These are phyloP conservation scores for Diachasma alloeum DNA, from an alignment of 1,140 invertebrate species.

Conservation along the genomic window DNA sequence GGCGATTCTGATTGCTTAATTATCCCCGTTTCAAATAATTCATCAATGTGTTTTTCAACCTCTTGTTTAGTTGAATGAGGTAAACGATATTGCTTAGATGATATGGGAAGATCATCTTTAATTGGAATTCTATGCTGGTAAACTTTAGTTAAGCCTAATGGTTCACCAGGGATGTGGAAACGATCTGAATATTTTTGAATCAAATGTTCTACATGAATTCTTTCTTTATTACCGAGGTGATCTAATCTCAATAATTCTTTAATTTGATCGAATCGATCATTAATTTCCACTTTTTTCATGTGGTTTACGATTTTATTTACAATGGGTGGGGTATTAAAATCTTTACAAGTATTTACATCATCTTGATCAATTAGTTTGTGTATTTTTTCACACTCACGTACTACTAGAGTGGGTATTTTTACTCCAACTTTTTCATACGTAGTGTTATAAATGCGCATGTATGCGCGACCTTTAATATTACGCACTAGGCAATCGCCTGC, in stretches of 20 bases:
- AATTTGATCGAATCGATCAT: not conserved
- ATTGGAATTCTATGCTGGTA: conserved; percentile 11
- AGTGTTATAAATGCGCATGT: conserved; percentile 19
- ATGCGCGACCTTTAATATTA: conserved; percentile 1
- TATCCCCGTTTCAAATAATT: conserved; percentile 37
- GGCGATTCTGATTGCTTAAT: conserved; percentile 32
- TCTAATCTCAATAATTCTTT: conserved; percentile 19
- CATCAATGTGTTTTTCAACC: conserved; percentile 40
- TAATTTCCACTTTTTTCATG: not conserved
- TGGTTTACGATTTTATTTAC: not conserved
- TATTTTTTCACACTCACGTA: not conserved
- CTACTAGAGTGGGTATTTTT: not conserved
- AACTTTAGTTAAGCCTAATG: not conserved
- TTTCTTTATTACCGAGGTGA: conserved; percentile 31
- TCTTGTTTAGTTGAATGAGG: conserved; percentile 38
- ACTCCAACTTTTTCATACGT: not conserved
- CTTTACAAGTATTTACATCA: not conserved
- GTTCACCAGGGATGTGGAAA: conserved; percentile 19
- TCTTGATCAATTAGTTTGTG: not conserved
- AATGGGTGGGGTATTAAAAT: not conserved
- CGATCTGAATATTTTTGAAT: conserved; percentile 16
- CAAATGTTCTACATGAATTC: conserved; percentile 15
- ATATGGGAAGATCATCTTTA: not conserved
- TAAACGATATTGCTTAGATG: conserved; percentile 38
- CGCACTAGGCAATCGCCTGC: conserved; percentile 9